Percentiles rank a stretch among this genome's conserved stretches.
Conservation (phyloP, 2,113 vertebrate species). For the Paramormyrops kingsleyae region DNA sequence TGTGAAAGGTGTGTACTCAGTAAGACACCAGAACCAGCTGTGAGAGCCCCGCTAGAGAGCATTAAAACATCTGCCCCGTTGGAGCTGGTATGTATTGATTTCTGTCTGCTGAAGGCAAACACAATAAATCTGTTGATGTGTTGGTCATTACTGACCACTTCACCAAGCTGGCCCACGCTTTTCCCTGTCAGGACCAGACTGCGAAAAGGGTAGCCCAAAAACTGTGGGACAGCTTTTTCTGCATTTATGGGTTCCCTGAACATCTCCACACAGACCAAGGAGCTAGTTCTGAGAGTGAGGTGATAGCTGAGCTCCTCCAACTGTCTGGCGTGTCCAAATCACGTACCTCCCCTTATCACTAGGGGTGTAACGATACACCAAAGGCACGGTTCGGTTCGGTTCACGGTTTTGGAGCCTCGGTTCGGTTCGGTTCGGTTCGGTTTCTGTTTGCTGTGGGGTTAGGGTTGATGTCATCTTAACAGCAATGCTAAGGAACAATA, state of each 20-base stretch:
- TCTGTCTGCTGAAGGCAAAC: neutral
- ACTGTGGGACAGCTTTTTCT: slow-evolving; percentile 20
- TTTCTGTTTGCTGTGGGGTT: too few relatives aligned
- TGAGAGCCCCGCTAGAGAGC: neutral
- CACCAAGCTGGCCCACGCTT: too few relatives aligned
- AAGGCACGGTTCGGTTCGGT: too few relatives aligned
- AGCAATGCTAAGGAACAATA: too few relatives aligned
- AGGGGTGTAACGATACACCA: too few relatives aligned
- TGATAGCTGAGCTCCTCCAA: slow-evolving; percentile 14
- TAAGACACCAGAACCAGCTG: neutral
- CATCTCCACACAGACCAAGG: slow-evolving; percentile 22
- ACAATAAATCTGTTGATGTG: neutral
- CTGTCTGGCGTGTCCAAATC: slow-evolving; percentile 17
- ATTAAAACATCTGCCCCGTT: neutral
- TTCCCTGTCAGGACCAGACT: slow-evolving; percentile 16
- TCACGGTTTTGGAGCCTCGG: too few relatives aligned
- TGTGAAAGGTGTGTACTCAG: neutral
- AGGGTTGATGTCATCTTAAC: too few relatives aligned
- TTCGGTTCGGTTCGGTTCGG: too few relatives aligned
- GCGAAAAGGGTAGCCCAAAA: slow-evolving; percentile 16
- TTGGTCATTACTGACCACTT: slow-evolving; percentile 23
- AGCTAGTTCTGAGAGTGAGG: slow-evolving; percentile 15
- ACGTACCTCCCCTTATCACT: slow-evolving; percentile 18
- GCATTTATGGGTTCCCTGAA: neutral
- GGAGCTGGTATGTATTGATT: neutral